Evolutionary conservation across 2,797 vertebrate species (phyloP).

Genomic region (Austrolebias charrua): DNA sequence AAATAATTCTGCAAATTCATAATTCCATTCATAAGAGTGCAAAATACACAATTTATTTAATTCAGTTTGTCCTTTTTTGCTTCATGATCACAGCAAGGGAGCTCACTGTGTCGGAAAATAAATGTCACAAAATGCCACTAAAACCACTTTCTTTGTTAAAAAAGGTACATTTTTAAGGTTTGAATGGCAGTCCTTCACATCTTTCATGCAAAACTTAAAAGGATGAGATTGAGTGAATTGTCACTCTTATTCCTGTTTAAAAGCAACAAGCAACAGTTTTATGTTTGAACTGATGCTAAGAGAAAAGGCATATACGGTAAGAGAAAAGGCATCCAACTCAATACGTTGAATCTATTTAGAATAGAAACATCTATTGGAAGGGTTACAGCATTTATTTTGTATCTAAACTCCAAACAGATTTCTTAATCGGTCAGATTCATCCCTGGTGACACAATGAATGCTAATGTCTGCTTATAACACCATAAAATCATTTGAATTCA

Average conservation of each 20-base stretch:
- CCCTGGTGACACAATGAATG: background rate
- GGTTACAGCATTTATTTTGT: background rate
- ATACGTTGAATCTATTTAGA: background rate
- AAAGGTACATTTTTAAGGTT: background rate
- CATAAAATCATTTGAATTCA: slow-evolving; percentile 2
- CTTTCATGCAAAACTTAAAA: background rate
- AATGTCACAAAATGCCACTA: background rate
- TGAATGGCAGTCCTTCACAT: background rate
- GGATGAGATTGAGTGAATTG: background rate
- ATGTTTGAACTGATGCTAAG: background rate
- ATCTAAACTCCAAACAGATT: background rate
- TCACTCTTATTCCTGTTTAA: background rate
- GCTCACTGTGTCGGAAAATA: background rate
- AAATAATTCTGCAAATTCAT: background rate
- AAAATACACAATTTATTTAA: background rate
- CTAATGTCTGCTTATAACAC: background rate
- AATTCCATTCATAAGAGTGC: slow-evolving; percentile 2
- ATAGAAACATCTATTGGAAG: background rate
- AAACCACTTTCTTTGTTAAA: background rate
- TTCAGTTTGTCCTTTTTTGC: background rate
- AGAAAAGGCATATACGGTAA: background rate
- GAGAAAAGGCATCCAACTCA: background rate
- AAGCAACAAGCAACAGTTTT: background rate
- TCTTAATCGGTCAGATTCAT: background rate
- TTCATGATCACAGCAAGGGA: background rate